A percentile compares a stretch with the other conserved stretches of the same genome.
These are phyloP conservation scores for Charina bottae DNA, from an alignment of 2,113 vertebrate genomes.

Conservation along the genomic window DNA sequence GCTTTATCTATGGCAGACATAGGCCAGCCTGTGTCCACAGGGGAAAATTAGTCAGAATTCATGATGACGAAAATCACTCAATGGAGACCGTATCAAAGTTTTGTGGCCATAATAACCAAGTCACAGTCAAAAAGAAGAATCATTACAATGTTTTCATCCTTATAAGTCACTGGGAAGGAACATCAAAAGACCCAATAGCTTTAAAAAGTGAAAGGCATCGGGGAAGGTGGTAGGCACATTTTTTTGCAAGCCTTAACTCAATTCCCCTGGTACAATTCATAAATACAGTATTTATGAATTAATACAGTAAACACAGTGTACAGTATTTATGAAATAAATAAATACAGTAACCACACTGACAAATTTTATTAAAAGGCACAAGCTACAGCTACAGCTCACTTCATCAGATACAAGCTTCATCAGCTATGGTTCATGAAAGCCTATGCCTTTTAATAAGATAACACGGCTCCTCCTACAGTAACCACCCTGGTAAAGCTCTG, in stretches of 20 bases:
- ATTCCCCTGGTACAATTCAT: neutral
- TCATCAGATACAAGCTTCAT: neutral
- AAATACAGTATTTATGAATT: no score
- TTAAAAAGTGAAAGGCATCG: neutral
- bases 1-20: constrained; percentile 1
- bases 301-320: neutral
- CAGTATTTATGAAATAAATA: no score
- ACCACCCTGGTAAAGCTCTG: neutral
- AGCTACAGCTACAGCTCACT: neutral
- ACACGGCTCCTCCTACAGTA: neutral
- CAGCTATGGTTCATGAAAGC: neutral
- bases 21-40: constrained; percentile 21
- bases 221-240: neutral
- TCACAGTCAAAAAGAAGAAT: neutral
- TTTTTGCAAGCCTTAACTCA: neutral
- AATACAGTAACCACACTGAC: neutral
- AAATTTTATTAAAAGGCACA: neutral
- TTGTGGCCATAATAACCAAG: constrained; percentile 2
- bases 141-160: neutral
- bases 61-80: constrained; percentile 13
- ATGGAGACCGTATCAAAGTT: constrained; percentile 12
- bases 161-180: constrained; percentile 18
- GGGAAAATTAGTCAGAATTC: constrained; percentile 36
- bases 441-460: neutral
- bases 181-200: neutral